A percentile compares a stretch with the other conserved stretches of the same genome.
Conservation (phyloP, 2,797 vertebrate genomes). For the Euphonia xanthogaster region DNA sequence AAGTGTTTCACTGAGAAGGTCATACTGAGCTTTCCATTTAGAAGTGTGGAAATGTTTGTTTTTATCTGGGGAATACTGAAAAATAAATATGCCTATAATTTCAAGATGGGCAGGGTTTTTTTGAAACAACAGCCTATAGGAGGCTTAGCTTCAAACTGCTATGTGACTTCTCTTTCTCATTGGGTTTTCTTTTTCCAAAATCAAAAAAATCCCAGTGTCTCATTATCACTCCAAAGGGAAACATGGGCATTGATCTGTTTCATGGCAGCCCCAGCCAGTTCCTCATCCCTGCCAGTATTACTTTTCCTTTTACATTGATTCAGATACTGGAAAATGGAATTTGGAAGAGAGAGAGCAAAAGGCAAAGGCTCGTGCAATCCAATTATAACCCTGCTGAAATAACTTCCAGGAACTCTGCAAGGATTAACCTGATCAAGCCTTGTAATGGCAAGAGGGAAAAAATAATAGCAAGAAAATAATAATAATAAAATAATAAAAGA, state of each 20-base stretch:
- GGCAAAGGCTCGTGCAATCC: neutral
- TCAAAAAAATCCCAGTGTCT: neutral
- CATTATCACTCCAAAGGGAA: neutral
- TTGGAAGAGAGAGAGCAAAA: neutral
- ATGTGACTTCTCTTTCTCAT: neutral
- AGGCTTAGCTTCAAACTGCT: neutral
- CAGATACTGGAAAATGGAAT: neutral
- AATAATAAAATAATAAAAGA: neutral
- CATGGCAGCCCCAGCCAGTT: neutral
- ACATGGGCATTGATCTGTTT: neutral
- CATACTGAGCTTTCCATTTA: neutral
- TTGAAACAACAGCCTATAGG: neutral
- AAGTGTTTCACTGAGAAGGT: neutral
- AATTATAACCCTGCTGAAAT: neutral
- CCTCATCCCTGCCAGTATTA: neutral
- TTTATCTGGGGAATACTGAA: neutral
- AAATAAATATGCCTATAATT: neutral
- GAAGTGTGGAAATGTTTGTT: neutral
- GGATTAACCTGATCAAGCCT: conserved; percentile 20
- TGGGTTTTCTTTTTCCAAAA: neutral
- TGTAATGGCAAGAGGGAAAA: conserved; percentile 63
- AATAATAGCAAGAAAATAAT: conserved; percentile 55
- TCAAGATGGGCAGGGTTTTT: neutral
- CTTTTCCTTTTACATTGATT: neutral
- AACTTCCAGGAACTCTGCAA: neutral